These are phyloP conservation scores for Cyclargus thomasi DNA, from an alignment of 1,140 invertebrate species.

Conservation along the genomic window DNA sequence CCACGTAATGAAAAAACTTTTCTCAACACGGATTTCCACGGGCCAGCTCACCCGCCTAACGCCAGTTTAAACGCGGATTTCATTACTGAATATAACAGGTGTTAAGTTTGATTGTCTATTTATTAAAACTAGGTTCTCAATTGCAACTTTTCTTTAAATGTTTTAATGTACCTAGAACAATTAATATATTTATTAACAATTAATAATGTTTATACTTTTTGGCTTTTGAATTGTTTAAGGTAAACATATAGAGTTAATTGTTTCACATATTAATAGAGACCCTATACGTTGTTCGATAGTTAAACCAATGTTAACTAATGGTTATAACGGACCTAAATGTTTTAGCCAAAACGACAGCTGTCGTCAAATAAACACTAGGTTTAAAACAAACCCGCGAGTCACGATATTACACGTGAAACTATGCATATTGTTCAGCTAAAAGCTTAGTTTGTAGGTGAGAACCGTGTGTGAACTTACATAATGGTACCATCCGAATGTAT, in stretches of 20 bases:
- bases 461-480: conserved; percentile 1
- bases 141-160: background rate
- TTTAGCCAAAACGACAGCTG: conserved; percentile 9
- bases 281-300: too few species aligned
- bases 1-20: conserved; percentile 16
- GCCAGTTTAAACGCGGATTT: background rate
- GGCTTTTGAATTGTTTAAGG: too few species aligned
- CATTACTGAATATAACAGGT: background rate
- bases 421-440: conserved; percentile 11
- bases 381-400: conserved; percentile 2
- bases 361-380: conserved; percentile 4
- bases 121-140: background rate
- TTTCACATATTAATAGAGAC: too few species aligned
- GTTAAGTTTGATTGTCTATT: background rate
- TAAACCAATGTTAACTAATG: background rate
- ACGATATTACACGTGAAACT: background rate
- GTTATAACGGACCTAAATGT: background rate
- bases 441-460: conserved; percentile 2
- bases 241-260: too few species aligned
- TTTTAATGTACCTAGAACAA: background rate
- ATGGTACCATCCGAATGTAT: background rate
- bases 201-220: too few species aligned
- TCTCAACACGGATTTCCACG: conserved; percentile 2
- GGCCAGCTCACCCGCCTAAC: background rate
- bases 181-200: too few species aligned